Percentiles rank a stretch among this genome's conserved stretches.
phyloP scores from a whole-genome alignment of 2,888 invertebrate species.

The Xestia ashworthii region DNA sequence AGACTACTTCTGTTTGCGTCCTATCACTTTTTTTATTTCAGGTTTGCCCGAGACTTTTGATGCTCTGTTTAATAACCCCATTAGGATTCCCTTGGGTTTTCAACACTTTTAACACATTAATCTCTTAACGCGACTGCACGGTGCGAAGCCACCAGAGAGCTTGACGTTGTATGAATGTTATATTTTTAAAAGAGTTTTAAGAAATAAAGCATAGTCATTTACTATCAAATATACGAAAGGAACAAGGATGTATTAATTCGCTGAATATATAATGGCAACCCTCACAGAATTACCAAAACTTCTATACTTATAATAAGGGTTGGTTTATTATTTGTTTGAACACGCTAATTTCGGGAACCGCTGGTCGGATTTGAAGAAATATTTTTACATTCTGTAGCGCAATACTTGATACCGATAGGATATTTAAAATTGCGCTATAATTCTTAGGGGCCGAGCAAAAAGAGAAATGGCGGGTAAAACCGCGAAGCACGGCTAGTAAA shows the following conservation, averaged over 20 bases:
- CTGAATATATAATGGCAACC: slow-evolving; percentile 1
- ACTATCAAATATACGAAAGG: slow-evolving; percentile 7
- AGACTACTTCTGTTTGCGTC: slow-evolving; percentile 26
- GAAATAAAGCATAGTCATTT: not conserved
- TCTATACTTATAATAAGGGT: not conserved
- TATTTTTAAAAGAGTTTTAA: not conserved
- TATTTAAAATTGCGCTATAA: not conserved
- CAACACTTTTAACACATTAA: slow-evolving; percentile 34
- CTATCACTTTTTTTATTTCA: slow-evolving; percentile 17
- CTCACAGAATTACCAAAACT: slow-evolving; percentile 9
- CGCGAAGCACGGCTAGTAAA: not conserved
- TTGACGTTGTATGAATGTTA: not conserved
- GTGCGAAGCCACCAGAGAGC: slow-evolving; percentile 9
- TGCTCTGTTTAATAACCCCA: slow-evolving; percentile 16
- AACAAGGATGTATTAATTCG: slow-evolving; percentile 10
- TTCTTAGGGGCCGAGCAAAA: not conserved
- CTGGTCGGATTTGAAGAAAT: not conserved
- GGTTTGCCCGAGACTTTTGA: not conserved
- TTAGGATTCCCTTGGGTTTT: slow-evolving; percentile 32
- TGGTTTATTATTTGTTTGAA: not conserved
- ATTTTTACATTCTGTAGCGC: not conserved
- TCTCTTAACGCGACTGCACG: slow-evolving; percentile 20
- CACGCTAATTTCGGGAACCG: not conserved
- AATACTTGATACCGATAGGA: not conserved
- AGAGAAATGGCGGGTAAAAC: not conserved